Conservation (phyloP, 1,140 invertebrate genomes). For the Papilio machaon region DNA sequence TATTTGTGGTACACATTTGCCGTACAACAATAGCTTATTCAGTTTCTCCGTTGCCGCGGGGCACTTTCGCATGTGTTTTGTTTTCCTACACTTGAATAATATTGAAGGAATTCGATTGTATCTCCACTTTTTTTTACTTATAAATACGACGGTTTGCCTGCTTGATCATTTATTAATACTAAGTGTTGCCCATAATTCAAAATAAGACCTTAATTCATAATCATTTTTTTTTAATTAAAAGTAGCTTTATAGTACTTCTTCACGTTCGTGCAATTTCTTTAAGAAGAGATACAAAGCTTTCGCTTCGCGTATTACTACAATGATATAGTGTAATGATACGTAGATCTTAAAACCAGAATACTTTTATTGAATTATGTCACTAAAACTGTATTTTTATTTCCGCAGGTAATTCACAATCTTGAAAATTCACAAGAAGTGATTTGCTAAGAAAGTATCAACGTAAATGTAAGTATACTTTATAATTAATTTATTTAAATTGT, state of each 20-base stretch:
- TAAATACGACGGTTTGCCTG: not conserved
- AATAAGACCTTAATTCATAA: no score
- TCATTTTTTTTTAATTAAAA: no score
- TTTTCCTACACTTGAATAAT: constrained; percentile 3
- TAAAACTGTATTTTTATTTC: constrained; percentile 30
- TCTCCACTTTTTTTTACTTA: not conserved
- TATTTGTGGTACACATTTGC: constrained; percentile 11
- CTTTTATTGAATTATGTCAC: not conserved
- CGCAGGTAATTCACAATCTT: constrained; percentile 70
- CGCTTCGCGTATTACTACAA: no score
- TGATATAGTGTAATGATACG: no score
- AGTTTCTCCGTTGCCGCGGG: not conserved
- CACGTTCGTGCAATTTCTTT: no score
- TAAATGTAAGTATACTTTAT: constrained; percentile 41
- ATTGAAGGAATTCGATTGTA: constrained; percentile 7
- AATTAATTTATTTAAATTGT: not conserved
- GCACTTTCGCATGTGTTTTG: constrained; percentile 6
- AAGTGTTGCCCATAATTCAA: no score
- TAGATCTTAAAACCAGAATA: no score
- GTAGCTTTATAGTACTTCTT: no score
- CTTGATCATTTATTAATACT: no score
- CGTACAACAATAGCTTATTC: constrained; percentile 14
- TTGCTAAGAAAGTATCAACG: constrained; percentile 53
- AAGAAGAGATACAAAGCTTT: no score
- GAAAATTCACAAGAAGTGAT: constrained; percentile 64